Evolutionary conservation across 2,888 invertebrate genomes (phyloP), one percentile per base, ranked within the genome.

Genomic region (Dastarcus helophoroides): DNA sequence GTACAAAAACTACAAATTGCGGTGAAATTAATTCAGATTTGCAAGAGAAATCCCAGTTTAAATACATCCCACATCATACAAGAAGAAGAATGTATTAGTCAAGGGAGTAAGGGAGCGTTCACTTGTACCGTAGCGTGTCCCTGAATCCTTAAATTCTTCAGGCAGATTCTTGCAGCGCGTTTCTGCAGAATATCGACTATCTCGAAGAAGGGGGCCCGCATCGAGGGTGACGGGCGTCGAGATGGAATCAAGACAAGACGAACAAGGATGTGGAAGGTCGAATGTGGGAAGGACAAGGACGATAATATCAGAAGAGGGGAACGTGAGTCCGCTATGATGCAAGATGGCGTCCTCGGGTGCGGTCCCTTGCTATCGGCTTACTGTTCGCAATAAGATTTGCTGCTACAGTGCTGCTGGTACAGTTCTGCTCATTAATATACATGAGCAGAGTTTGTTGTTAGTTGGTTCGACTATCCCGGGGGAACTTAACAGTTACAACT

Each of bases 321-420:
- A 32, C 31, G 37, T 35, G 38, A 37, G 40, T 38, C 37, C 40
- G 46, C 45, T 39, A 45, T 34, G 46, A 44, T 50, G 44, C 42
- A 59, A 57, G 57, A 58, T 57, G 57, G 58, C 58, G 56, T 46
- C 55, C 12, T 17, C 33, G 33, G 33, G 33, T 33, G 33, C 33
- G 33, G 33, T 33, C 33, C 55, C 54, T 56, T 52, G 54, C 52
- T 54, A 55, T 57, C 58, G 55, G 58, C 58, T 58, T 58, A 58
- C 55, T 51, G 54, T 54, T 51, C 48, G 58, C 57, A 58, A 59
- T 60, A 60, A 60, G 60, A 60, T 59, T 60, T 58, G 56, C 56
- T n/a, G n/a, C n/a, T n/a, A n/a, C 29, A 17, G 33, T 17, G n/a
- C 19, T 17, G 19, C n/a, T 51, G 40, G 56, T 54, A 56, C 58